phyloP scores from a whole-genome alignment of 2,888 invertebrate genomes.

The Stratiomys singularior region DNA sequence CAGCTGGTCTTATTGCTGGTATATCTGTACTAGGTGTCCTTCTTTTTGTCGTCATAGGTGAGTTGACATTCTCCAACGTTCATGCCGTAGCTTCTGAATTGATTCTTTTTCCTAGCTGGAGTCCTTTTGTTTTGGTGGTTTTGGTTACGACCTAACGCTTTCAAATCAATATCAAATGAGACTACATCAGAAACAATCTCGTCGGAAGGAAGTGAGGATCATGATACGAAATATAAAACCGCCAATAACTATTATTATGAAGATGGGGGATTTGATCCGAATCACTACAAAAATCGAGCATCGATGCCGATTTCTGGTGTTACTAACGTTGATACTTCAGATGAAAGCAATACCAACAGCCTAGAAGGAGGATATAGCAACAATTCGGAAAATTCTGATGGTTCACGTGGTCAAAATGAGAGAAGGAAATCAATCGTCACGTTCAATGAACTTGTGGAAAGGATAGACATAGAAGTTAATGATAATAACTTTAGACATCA shows the following conservation, averaged over 20 bases:
- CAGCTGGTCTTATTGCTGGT: constrained; percentile 40
- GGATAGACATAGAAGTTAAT: constrained; percentile 65
- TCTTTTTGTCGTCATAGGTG: neutral
- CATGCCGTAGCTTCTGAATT: neutral
- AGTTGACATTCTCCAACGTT: neutral
- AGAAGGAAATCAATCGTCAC: constrained; percentile 68
- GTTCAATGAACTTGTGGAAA: constrained; percentile 70
- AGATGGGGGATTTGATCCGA: constrained; percentile 17
- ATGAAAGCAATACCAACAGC: constrained; percentile 41
- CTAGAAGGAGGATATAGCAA: constrained; percentile 27
- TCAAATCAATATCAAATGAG: constrained; percentile 4
- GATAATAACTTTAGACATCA: constrained; percentile 9
- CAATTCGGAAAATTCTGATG: constrained; percentile 21
- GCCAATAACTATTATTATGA: constrained; percentile 34
- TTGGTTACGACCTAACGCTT: constrained; percentile 32
- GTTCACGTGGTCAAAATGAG: constrained; percentile 18
- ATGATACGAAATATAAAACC: constrained; percentile 34
- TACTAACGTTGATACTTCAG: constrained; percentile 49
- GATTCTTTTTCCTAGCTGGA: neutral
- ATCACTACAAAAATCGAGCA: constrained; percentile 40
- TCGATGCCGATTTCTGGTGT: constrained; percentile 47
- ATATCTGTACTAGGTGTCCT: constrained; percentile 18
- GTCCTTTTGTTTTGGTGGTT: constrained; percentile 41
- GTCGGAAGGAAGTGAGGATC: constrained; percentile 27
- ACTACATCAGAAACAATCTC: constrained; percentile 25